A percentile compares a stretch with the other conserved stretches of the same genome.
These are phyloP conservation scores for Nymphalis polychloros DNA, from an alignment of 2,888 invertebrate species.

Conservation along the genomic window DNA sequence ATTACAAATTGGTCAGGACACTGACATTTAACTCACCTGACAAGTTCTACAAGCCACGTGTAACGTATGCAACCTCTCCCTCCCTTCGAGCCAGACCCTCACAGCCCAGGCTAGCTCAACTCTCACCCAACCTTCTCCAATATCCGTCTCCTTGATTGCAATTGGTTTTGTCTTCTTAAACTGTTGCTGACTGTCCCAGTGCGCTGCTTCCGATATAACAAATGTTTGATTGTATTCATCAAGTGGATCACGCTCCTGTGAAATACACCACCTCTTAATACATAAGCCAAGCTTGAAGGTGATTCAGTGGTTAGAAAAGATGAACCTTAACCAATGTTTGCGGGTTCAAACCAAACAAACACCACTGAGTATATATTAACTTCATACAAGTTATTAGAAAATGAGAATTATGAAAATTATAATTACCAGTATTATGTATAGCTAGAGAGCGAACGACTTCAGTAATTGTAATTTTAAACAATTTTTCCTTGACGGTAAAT, in stretches of 20 bases:
- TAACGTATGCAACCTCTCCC: conserved; percentile 85
- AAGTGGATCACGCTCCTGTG: conserved; percentile 80
- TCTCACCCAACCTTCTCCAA: conserved; percentile 90
- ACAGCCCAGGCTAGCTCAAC: conserved; percentile 89
- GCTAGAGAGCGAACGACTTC: no score
- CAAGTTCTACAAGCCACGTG: conserved; percentile 91
- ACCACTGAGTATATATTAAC: no score
- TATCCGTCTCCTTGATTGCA: conserved; percentile 89
- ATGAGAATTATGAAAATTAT: no score
- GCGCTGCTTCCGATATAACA: conserved; percentile 89
- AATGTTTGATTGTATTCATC: conserved; percentile 88
- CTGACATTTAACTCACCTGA: conserved; percentile 60
- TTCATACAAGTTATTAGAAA: no score
- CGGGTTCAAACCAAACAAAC: no score
- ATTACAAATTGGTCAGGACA: no score
- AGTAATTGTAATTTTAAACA: neutral
- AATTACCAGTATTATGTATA: no score
- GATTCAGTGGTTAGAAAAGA: no score
- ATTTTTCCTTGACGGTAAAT: neutral
- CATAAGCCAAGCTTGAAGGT: no score
- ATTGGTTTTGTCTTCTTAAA: conserved; percentile 90
- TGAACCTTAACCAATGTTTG: no score
- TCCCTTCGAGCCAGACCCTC: conserved; percentile 87
- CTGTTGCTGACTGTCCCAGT: conserved; percentile 86
- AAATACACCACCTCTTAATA: conserved; percentile 26